A percentile compares a stretch with the other conserved stretches of the same genome.
These are phyloP conservation scores for Chaetodon auriga DNA, from an alignment of 2,113 vertebrate species.

Conservation along the genomic window DNA sequence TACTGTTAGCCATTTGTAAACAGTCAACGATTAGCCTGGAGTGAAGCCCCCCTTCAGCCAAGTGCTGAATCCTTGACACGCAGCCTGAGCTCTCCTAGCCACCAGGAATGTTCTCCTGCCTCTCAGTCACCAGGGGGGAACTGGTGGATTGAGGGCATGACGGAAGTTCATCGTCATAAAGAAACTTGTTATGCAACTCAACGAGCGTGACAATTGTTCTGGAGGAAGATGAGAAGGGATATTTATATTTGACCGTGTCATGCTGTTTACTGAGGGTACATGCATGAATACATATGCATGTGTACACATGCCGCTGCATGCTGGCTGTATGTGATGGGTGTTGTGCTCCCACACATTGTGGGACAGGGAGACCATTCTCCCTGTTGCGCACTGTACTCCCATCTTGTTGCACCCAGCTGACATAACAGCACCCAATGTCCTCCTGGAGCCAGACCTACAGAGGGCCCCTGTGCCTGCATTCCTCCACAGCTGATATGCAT, in stretches of 20 bases:
- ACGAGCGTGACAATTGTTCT: slow-evolving; percentile 3
- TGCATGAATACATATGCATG: slow-evolving; percentile 19
- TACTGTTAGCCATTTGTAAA: background rate
- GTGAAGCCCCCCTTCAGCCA: slow-evolving; percentile 16
- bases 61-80: slow-evolving; percentile 46
- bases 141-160: background rate
- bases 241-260: background rate
- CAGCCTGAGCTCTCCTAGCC: slow-evolving; percentile 23
- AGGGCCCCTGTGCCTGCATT: slow-evolving; percentile 73
- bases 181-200: slow-evolving; percentile 44
- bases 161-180: slow-evolving; percentile 36
- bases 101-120: slow-evolving; percentile 48
- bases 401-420: slow-evolving; percentile 52
- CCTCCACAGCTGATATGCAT: slow-evolving; percentile 70
- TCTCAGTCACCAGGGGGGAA: slow-evolving; percentile 20
- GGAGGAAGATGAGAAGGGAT: background rate
- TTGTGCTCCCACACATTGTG: no score
- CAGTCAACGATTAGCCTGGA: slow-evolving; percentile 20
- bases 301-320: slow-evolving; percentile 5
- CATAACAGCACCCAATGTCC: slow-evolving; percentile 71
- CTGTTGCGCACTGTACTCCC: slow-evolving; percentile 43
- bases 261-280: slow-evolving; percentile 24
- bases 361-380: background rate
- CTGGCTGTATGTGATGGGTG: slow-evolving; percentile 26
- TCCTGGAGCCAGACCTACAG: slow-evolving; percentile 42